phyloP scores from a whole-genome alignment of 2,888 invertebrate species.

The Uropetala carovei region DNA sequence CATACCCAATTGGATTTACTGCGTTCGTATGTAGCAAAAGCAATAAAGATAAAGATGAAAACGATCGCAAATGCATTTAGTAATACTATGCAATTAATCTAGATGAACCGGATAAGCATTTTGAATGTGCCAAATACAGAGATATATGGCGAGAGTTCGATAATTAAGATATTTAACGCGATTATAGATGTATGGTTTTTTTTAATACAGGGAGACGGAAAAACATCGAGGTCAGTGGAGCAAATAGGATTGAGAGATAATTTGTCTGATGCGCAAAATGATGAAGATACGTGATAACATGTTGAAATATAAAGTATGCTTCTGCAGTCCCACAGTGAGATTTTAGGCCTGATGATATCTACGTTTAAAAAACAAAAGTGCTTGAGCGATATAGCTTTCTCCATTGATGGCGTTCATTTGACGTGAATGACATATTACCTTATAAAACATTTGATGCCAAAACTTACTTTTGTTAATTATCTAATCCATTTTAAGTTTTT shows the following conservation, averaged over 20 bases:
- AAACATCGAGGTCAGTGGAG: conserved; percentile 12
- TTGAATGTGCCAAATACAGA: not conserved
- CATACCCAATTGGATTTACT: not conserved
- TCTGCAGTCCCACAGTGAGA: too few relatives aligned
- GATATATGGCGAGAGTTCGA: not conserved
- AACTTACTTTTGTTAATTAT: too few relatives aligned
- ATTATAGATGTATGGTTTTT: not conserved
- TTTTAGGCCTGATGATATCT: too few relatives aligned
- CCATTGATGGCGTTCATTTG: too few relatives aligned
- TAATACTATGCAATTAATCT: not conserved
- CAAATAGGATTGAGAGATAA: not conserved
- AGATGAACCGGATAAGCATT: not conserved
- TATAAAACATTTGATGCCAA: too few relatives aligned
- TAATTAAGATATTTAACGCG: not conserved
- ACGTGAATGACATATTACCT: too few relatives aligned
- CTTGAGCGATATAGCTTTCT: too few relatives aligned
- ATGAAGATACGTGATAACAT: too few relatives aligned
- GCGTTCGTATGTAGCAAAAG: not conserved
- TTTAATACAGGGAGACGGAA: not conserved
- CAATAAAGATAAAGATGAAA: not conserved
- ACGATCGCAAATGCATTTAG: not conserved
- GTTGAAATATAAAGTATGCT: too few relatives aligned
- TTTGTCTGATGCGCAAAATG: too few relatives aligned
- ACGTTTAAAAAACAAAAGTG: too few relatives aligned
- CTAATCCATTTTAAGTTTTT: too few relatives aligned